phyloP scores from a whole-genome alignment of 2,888 invertebrate species.

The Coleophora deauratella region DNA sequence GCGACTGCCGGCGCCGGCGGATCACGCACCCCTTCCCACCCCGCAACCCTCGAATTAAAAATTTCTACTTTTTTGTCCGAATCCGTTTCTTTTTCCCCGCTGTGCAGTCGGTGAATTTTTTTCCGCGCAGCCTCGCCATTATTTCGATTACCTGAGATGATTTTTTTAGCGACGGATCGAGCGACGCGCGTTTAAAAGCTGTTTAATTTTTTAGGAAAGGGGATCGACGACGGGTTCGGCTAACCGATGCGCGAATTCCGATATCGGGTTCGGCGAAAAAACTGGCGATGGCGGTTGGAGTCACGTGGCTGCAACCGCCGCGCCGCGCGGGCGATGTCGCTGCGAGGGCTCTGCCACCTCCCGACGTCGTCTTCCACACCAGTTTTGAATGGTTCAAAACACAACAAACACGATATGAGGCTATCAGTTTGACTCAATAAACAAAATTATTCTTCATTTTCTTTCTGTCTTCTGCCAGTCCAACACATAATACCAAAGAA shows the following conservation, averaged over 20 bases:
- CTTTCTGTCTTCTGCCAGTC: too few species aligned
- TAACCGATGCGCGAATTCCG: constrained; percentile 69
- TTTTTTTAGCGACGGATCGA: constrained; percentile 51
- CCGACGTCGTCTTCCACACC: too few species aligned
- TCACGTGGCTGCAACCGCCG: constrained; percentile 18
- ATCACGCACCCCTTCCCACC: constrained; percentile 20
- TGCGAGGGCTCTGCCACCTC: background rate
- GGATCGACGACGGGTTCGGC: constrained; percentile 59
- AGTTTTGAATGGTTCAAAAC: too few species aligned
- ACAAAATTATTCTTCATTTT: too few species aligned
- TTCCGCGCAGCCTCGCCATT: constrained; percentile 65
- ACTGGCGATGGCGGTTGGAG: constrained; percentile 27
- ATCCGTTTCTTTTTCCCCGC: constrained; percentile 73
- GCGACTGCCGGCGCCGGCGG: constrained; percentile 10
- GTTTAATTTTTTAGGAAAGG: constrained; percentile 68
- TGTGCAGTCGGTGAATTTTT: constrained; percentile 73
- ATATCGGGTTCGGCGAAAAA: constrained; percentile 56
- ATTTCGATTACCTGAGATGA: constrained; percentile 72
- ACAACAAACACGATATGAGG: too few species aligned
- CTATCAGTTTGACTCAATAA: too few species aligned
- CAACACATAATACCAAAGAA: too few species aligned
- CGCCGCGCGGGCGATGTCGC: constrained; percentile 1
- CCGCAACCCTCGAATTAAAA: constrained; percentile 57
- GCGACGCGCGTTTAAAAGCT: constrained; percentile 69
- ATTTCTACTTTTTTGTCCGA: constrained; percentile 62